Base-by-base conservation (phyloP, 37 sponge, comb jelly and placozoan genomes). In the Diacarnus erythraeanus region DNA sequence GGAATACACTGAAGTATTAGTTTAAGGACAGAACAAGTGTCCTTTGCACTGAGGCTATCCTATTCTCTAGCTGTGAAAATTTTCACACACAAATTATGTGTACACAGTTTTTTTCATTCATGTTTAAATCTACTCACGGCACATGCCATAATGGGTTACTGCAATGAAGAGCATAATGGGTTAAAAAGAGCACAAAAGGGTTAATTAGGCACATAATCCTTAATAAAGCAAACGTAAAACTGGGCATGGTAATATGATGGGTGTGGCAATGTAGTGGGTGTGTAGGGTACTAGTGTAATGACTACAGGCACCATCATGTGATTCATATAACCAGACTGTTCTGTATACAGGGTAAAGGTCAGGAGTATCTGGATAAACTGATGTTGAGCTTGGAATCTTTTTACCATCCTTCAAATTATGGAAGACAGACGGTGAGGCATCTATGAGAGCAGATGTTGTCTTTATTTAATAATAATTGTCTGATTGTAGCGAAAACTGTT, bases 371-470 rank as follows among this genome's bases (percentile, higher is more conserved):
- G 23, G 63, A 63, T 2, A 70, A 74, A 29, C 80, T 97, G 61
- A 88, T 95, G 84, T 39, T 80, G 15, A 82, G 91, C 2, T 33
- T 94, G 3, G 93, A 94, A 69, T 90, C 93, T 23, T 95, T 70
- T 87, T 92, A 84, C 39, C 95, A 97, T 54, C 98, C 98, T 8
- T 95, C 95, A 0, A 94, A 97, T 77, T n/a, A 64, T 37, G 95
- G 98, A 3, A 58, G 65, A 40, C 84, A 89, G 59, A 86, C 91
- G 33, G 91, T 91, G 56, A 77, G 86, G 39, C n/a, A n/a, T n/a
- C n/a, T n/a, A n/a, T n/a, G n/a, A n/a, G n/a, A n/a, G n/a, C n/a
- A n/a, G n/a, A 40, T 35, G 43, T 67, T 18, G 17, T 64, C 15
- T 10, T 64, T 42, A 12, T 26, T 17, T 74, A 6, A 57, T 26